phyloP scores from a whole-genome alignment of 2,888 invertebrate species.

The Pachymerium ferrugineum region DNA sequence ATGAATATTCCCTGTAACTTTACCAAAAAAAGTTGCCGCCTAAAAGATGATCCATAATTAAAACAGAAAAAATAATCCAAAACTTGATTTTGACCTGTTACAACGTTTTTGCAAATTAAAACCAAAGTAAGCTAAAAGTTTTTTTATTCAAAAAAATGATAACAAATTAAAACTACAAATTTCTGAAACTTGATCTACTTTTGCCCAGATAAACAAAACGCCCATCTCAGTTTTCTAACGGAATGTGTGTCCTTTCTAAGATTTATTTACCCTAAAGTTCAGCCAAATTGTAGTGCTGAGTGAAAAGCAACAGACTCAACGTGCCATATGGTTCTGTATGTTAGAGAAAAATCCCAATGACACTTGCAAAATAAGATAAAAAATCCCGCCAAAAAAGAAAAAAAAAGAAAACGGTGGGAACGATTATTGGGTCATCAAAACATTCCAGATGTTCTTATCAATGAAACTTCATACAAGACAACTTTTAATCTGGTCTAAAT shows the following conservation, averaged over 20 bases:
- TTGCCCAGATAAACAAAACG: background rate
- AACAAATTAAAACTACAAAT: no score
- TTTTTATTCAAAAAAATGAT: background rate
- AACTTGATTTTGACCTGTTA: no score
- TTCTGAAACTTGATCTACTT: background rate
- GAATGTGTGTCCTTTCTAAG: background rate
- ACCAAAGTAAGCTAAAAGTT: background rate
- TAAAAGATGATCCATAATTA: no score
- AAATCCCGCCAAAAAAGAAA: background rate
- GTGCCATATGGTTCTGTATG: background rate
- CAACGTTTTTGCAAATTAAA: background rate
- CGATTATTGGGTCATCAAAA: background rate
- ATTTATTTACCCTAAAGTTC: background rate
- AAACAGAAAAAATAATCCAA: background rate
- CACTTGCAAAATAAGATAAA: background rate
- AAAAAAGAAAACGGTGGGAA: background rate
- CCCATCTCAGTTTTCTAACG: background rate
- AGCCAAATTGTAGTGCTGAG: background rate
- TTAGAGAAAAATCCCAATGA: background rate
- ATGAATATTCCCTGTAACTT: no score
- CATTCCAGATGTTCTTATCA: background rate
- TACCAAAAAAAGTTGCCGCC: no score
- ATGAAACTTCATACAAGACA: background rate
- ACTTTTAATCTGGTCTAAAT: background rate
- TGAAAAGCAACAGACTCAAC: background rate